Conservation (phyloP, 2,113 vertebrate genomes). For the Lagopus leucura region DNA sequence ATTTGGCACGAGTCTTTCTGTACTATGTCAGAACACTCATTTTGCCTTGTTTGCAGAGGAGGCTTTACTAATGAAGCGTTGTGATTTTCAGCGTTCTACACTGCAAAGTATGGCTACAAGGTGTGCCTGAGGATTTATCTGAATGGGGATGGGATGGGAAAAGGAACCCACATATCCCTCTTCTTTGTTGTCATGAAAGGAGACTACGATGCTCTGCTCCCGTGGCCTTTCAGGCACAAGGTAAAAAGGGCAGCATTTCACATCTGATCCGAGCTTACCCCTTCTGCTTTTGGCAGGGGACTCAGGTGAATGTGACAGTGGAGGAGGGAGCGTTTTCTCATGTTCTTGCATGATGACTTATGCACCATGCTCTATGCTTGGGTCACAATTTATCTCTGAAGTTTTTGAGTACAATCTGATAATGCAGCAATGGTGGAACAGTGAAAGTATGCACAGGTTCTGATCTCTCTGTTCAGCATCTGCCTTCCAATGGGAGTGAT, state of each 20-base stretch:
- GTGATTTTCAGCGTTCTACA: constrained; percentile 85
- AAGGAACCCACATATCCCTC: constrained; percentile 85
- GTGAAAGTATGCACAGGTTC: neutral
- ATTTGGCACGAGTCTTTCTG: fast-evolving
- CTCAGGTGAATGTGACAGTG: neutral
- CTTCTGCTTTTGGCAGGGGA: fast-evolving
- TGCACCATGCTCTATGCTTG: neutral
- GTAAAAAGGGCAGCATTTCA: constrained; percentile 48
- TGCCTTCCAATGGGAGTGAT: neutral
- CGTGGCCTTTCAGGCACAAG: constrained; percentile 89
- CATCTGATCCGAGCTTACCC: neutral
- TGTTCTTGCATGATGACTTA: neutral
- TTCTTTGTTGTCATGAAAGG: constrained; percentile 89
- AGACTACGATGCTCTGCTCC: constrained; percentile 84
- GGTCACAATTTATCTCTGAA: neutral
- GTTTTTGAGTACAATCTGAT: neutral
- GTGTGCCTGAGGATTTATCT: constrained; percentile 85
- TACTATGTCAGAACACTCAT: fast-evolving
- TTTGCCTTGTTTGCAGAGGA: neutral
- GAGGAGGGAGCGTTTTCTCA: neutral
- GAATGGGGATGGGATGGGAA: constrained; percentile 84
- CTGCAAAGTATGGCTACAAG: constrained; percentile 85
- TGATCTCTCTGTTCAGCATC: neutral
- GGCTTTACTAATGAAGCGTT: neutral
- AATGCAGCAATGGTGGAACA: neutral